phyloP scores from a whole-genome alignment of 2,113 vertebrate species.

The Cephalopholis sonnerati region DNA sequence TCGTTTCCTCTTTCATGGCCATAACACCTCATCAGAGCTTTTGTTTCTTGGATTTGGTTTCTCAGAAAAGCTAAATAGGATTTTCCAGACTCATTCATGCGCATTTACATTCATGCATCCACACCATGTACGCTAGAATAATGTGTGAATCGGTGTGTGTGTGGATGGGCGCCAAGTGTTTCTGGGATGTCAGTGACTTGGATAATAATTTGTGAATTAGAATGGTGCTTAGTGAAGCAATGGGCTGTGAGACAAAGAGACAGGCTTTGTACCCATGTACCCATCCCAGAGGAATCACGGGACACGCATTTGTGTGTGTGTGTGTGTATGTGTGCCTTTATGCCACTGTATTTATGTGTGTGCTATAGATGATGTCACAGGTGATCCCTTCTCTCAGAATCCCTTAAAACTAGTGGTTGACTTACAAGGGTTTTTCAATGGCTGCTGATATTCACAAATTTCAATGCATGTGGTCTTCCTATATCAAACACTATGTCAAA shows the following conservation, averaged over 20 bases:
- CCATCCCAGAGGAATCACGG: conserved; percentile 8
- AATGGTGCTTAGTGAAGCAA: conserved; percentile 29
- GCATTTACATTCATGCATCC: background rate
- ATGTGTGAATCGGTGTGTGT: conserved; percentile 23
- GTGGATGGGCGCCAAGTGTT: conserved; percentile 8
- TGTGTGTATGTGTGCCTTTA: background rate
- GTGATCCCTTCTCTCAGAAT: conserved; percentile 11
- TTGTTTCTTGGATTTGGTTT: background rate
- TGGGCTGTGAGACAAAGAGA: conserved; percentile 34
- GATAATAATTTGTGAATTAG: conserved; percentile 49
- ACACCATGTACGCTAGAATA: background rate
- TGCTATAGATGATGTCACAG: conserved; percentile 2
- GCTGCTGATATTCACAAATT: too few relatives aligned
- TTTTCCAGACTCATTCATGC: background rate
- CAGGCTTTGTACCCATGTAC: background rate
- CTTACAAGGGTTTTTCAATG: too few relatives aligned
- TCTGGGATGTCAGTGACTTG: conserved; percentile 43
- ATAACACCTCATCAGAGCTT: background rate
- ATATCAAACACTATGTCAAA: too few relatives aligned
- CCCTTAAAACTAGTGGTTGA: background rate
- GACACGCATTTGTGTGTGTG: conserved; percentile 13
- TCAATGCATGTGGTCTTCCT: too few relatives aligned
- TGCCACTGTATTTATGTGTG: background rate
- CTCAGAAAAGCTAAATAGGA: background rate
- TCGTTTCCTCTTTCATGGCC: background rate